Conservation (phyloP, 2,113 vertebrate genomes). For the Aegotheles bennettii region DNA sequence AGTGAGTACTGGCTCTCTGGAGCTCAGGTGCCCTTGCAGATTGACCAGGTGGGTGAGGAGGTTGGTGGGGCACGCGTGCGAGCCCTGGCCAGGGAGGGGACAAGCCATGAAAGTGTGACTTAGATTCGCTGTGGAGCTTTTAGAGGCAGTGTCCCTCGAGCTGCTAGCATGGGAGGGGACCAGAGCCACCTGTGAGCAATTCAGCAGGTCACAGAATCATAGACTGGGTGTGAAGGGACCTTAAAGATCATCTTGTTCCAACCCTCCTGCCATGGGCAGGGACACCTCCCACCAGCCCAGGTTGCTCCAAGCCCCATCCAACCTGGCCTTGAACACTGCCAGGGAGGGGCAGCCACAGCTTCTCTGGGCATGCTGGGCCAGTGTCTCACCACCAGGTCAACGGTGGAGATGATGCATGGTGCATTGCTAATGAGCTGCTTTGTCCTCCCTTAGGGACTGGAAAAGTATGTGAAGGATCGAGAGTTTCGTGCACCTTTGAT, state of each 20-base stretch:
- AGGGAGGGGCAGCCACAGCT: too few relatives aligned
- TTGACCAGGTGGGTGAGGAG: rapidly evolving
- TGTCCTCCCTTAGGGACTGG: constrained; percentile 77
- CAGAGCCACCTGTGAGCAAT: neutral
- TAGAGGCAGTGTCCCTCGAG: neutral
- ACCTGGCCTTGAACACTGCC: too few relatives aligned
- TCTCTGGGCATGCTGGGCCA: too few relatives aligned
- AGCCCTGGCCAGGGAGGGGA: neutral
- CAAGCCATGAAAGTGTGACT: rapidly evolving
- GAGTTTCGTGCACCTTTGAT: constrained; percentile 84
- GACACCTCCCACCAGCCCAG: too few relatives aligned
- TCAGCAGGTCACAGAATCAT: neutral
- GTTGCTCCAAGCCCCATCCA: too few relatives aligned
- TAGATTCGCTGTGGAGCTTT: neutral
- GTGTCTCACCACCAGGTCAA: too few relatives aligned
- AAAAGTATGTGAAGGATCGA: constrained; percentile 77
- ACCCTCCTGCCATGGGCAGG: too few relatives aligned
- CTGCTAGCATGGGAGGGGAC: neutral
- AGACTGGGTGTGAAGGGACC: too few relatives aligned
- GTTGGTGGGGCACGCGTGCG: rapidly evolving
- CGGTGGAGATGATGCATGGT: rapidly evolving
- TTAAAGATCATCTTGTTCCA: too few relatives aligned
- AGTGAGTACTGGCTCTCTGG: constrained; percentile 72
- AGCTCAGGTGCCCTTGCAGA: neutral
- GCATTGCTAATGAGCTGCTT: neutral